These are phyloP conservation scores for Neoaliturus tenellus DNA, from an alignment of 2,888 invertebrate species.

Conservation along the genomic window DNA sequence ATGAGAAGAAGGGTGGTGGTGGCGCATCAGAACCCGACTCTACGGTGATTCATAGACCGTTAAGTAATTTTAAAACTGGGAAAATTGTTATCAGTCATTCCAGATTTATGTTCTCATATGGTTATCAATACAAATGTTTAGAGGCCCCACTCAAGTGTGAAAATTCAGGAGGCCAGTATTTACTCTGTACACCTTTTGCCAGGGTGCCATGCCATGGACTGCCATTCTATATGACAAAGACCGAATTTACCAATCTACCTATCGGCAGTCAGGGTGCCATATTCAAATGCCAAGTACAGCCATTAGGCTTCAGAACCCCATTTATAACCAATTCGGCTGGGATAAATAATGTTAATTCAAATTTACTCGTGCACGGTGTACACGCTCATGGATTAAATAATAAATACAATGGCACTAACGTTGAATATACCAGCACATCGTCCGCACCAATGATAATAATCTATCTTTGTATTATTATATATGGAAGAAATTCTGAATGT, in stretches of 20 bases:
- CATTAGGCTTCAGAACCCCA: not conserved
- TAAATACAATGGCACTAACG: not conserved
- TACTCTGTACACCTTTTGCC: not conserved
- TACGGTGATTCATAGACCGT: not conserved
- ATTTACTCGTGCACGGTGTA: not conserved
- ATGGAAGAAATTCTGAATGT: too few species aligned
- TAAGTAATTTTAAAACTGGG: not conserved
- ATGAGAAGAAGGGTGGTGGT: too few species aligned
- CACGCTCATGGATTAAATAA: not conserved
- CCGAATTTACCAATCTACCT: not conserved
- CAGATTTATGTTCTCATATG: too few species aligned
- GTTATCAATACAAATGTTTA: not conserved
- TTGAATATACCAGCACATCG: not conserved
- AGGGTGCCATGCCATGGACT: not conserved
- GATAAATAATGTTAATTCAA: not conserved
- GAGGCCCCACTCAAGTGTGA: not conserved
- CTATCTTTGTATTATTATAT: too few species aligned
- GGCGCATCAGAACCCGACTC: not conserved
- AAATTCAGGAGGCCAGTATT: not conserved
- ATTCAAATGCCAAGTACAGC: not conserved
- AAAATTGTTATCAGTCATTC: too few species aligned
- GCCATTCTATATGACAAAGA: not conserved
- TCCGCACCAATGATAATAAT: slow-evolving; percentile 2
- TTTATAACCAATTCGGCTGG: not conserved
- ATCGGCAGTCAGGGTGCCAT: not conserved